Percentiles rank a stretch among this genome's conserved stretches.
phyloP scores from a whole-genome alignment of 2,113 vertebrate genomes.

The Dasyurus viverrinus region DNA sequence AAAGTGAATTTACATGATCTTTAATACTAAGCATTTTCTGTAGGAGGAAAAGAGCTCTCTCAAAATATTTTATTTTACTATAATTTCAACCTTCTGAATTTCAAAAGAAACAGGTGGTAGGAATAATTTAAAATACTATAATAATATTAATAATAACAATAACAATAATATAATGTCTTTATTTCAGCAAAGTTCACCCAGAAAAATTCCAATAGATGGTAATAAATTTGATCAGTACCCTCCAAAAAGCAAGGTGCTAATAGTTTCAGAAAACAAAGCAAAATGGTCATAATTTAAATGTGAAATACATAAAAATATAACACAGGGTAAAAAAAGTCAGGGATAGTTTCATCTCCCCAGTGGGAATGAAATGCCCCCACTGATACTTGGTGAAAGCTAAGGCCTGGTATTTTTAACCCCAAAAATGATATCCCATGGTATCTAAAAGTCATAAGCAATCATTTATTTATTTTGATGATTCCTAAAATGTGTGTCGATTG shows the following conservation, averaged over 20 bases:
- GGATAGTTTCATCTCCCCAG: not conserved
- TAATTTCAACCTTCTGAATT: slow-evolving; percentile 15
- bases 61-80: slow-evolving; percentile 32
- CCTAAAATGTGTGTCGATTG: slow-evolving; percentile 1
- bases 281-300: not conserved
- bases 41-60: not conserved
- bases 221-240: not conserved
- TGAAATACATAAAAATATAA: not conserved
- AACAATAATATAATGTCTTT: not conserved
- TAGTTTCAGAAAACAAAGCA: slow-evolving; percentile 35
- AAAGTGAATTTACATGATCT: slow-evolving; percentile 10
- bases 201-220: not conserved
- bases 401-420: not conserved
- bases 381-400: not conserved
- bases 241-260: slow-evolving; percentile 22
- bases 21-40: slow-evolving; percentile 3
- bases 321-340: not conserved
- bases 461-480: slow-evolving; percentile 14
- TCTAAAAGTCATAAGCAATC: not conserved
- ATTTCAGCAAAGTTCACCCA: not conserved
- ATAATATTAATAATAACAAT: not conserved
- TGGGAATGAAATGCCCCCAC: not conserved
- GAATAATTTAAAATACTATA: not conserved
- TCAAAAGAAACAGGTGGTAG: not conserved
- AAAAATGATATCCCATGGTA: not conserved